Percentiles rank a stretch among this genome's conserved stretches.
Evolutionary conservation across 2,113 vertebrate genomes (phyloP).

Genomic region (Leucopsar rothschildi): DNA sequence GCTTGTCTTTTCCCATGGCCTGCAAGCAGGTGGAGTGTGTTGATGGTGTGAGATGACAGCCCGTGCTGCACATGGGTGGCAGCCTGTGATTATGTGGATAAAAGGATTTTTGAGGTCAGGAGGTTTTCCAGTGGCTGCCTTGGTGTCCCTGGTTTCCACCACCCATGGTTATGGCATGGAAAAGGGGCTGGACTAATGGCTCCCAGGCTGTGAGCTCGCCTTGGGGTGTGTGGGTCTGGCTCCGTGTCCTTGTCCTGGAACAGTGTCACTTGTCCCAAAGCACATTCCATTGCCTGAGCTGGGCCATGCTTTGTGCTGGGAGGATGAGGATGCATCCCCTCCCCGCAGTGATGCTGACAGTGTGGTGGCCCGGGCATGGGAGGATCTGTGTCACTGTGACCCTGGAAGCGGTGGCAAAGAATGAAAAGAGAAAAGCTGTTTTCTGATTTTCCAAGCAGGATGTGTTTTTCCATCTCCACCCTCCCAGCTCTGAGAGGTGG

Average conservation of each 20-base stretch:
- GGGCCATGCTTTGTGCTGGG: background rate
- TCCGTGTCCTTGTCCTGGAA: background rate
- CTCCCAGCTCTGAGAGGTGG: background rate
- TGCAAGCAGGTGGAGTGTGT: background rate
- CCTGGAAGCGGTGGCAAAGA: background rate
- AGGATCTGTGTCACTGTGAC: background rate
- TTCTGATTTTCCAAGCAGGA: background rate
- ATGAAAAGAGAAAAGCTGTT: background rate
- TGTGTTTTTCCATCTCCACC: background rate
- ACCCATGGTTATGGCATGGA: background rate
- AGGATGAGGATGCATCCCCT: background rate
- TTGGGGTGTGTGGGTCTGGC: background rate
- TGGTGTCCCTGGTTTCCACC: background rate
- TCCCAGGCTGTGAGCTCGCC: background rate
- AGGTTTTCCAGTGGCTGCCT: background rate
- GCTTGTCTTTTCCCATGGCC: background rate
- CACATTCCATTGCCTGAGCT: accelerated
- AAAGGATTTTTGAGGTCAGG: conserved; percentile 71
- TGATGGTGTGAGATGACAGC: conserved; percentile 54
- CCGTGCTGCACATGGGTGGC: conserved; percentile 18
- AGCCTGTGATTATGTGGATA: conserved; percentile 70
- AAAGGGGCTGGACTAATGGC: background rate
- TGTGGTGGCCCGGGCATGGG: background rate
- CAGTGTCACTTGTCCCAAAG: background rate
- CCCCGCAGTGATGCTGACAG: background rate